A percentile compares a stretch with the other conserved stretches of the same genome.
phyloP scores from a whole-genome alignment of 2,888 invertebrate species.

The Candidula unifasciata region DNA sequence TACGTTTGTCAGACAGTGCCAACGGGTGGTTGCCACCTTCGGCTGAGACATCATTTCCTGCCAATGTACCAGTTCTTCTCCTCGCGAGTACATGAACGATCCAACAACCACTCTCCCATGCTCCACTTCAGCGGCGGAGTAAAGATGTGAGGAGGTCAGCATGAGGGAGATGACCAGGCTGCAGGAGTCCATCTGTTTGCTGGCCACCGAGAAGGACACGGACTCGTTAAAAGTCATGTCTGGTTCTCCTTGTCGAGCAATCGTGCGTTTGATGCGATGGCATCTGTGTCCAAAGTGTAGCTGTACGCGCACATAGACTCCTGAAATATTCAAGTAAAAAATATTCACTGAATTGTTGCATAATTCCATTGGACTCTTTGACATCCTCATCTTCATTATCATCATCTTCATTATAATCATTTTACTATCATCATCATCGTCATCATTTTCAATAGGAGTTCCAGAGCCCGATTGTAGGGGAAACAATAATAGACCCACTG shows the following conservation, averaged over 20 bases:
- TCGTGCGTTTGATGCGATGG: slow-evolving; percentile 72
- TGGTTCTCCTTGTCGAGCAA: slow-evolving; percentile 60
- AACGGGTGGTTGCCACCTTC: slow-evolving; percentile 61
- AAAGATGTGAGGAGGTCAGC: slow-evolving; percentile 49
- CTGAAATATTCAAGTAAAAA: slow-evolving; percentile 52
- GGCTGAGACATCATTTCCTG: slow-evolving; percentile 75
- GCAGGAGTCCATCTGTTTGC: slow-evolving; percentile 72
- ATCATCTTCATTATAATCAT: no score
- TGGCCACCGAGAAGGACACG: slow-evolving; percentile 71
- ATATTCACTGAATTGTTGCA: no score
- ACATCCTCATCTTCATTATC: no score
- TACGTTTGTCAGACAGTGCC: slow-evolving; percentile 61
- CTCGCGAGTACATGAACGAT: slow-evolving; percentile 75
- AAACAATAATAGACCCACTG: no score
- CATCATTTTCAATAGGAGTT: no score
- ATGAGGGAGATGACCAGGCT: slow-evolving; percentile 68
- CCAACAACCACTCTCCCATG: slow-evolving; percentile 73
- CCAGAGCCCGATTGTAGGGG: no score
- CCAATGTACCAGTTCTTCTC: slow-evolving; percentile 75
- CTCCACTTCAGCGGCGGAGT: slow-evolving; percentile 59
- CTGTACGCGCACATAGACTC: slow-evolving; percentile 70
- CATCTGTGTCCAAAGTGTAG: slow-evolving; percentile 71
- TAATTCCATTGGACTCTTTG: no score
- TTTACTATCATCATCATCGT: no score
- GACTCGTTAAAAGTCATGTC: slow-evolving; percentile 74